Conservation (phyloP, 2,797 vertebrate species). For the Glyptemys insculpta region DNA sequence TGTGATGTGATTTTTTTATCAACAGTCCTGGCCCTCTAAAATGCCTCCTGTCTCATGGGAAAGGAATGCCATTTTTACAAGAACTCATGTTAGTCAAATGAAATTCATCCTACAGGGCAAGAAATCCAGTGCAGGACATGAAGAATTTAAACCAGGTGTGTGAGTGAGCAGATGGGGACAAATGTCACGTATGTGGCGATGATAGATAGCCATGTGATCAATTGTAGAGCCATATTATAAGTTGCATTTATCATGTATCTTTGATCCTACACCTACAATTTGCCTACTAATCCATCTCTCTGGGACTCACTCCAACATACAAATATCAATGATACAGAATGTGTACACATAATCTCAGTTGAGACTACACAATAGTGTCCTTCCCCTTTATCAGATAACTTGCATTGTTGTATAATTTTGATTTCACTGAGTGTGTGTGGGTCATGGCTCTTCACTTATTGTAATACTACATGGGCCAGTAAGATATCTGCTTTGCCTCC, state of each 20-base stretch:
- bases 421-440: background rate
- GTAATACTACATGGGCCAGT: background rate
- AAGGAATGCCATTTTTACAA: background rate
- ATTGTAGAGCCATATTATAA: background rate
- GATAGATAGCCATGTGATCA: accelerated
- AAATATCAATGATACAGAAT: background rate
- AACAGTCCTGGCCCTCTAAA: background rate
- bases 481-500: conserved; percentile 28
- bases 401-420: background rate
- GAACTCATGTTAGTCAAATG: background rate
- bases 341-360: background rate
- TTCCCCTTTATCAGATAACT: background rate
- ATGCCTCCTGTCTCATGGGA: background rate
- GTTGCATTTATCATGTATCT: background rate
- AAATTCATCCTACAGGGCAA: background rate
- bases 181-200: accelerated
- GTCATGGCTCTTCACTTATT: conserved; percentile 1
- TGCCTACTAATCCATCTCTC: background rate
- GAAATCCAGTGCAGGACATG: background rate
- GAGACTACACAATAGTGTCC: accelerated
- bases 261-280: background rate
- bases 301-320: background rate
- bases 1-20: background rate
- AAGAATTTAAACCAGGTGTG: background rate
- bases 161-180: accelerated